Conservation (phyloP, 2,113 vertebrate species). For the Sander lucioperca region DNA sequence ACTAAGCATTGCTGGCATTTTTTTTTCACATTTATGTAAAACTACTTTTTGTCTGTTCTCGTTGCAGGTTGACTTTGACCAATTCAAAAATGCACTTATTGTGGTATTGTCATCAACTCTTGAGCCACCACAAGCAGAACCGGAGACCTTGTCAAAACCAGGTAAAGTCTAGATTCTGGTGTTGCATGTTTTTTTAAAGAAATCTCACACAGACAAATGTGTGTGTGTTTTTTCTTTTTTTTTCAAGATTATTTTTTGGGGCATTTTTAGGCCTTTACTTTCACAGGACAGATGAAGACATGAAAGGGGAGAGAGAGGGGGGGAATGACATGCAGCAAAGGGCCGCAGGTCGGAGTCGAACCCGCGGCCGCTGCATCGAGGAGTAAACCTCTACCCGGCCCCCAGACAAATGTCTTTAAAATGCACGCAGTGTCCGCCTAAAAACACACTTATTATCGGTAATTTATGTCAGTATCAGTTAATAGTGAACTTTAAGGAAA, state of each 20-base stretch:
- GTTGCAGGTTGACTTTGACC: conserved; percentile 92
- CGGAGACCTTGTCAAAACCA: conserved; percentile 85
- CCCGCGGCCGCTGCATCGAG: too few species aligned
- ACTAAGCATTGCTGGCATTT: conserved; percentile 19
- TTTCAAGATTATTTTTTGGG: too few species aligned
- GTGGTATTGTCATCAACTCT: conserved; percentile 87
- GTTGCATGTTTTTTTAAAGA: neutral
- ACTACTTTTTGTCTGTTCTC: neutral
- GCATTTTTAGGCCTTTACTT: too few species aligned
- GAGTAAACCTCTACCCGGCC: too few species aligned
- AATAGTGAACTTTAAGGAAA: neutral
- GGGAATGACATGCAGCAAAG: too few species aligned
- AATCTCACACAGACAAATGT: neutral
- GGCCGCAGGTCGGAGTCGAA: too few species aligned
- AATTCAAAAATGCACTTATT: conserved; percentile 96
- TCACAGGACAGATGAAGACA: too few species aligned
- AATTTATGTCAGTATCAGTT: neutral
- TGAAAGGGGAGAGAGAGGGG: too few species aligned
- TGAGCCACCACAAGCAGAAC: conserved; percentile 78
- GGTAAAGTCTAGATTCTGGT: conserved; percentile 80
- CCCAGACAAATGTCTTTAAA: neutral
- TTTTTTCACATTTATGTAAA: neutral
- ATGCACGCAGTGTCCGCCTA: rapidly evolving
- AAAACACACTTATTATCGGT: neutral
- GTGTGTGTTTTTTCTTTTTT: too few species aligned